Evolutionary conservation across 2,797 vertebrate genomes (phyloP).

Genomic region (Nasua narica): DNA sequence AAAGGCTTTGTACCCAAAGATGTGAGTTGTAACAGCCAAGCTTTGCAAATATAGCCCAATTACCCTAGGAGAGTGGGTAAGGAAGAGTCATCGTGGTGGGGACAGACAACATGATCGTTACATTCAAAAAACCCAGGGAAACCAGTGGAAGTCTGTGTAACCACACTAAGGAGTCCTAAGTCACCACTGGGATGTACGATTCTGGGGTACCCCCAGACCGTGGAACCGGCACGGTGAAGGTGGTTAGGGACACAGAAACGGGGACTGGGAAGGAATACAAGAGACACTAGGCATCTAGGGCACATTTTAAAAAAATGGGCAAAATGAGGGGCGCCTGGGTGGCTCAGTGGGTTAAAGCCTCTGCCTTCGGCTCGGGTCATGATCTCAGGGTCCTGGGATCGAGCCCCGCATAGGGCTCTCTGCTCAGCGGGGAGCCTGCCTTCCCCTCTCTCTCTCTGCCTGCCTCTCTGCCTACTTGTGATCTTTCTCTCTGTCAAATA

Average conservation of each 20-base stretch:
- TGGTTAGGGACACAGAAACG: background rate
- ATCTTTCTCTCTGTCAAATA: background rate
- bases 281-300: background rate
- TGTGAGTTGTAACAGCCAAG: background rate
- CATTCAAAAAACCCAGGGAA: background rate
- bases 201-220: background rate
- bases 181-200: background rate
- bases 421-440: too few relatives aligned
- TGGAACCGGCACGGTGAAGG: background rate
- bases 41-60: background rate
- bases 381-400: too few relatives aligned
- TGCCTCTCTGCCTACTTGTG: too few relatives aligned
- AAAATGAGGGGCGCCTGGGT: too few relatives aligned
- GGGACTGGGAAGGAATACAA: background rate
- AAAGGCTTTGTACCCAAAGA: background rate
- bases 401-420: too few relatives aligned
- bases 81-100: background rate
- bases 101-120: background rate
- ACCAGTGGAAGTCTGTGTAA: background rate
- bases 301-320: background rate
- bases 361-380: too few relatives aligned
- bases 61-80: background rate
- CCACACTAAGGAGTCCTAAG: background rate
- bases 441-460: too few relatives aligned
- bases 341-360: too few relatives aligned